A percentile compares a stretch with the other conserved stretches of the same genome.
phyloP scores from a whole-genome alignment of 1,140 invertebrate genomes.

The Platyscapa corneri region DNA sequence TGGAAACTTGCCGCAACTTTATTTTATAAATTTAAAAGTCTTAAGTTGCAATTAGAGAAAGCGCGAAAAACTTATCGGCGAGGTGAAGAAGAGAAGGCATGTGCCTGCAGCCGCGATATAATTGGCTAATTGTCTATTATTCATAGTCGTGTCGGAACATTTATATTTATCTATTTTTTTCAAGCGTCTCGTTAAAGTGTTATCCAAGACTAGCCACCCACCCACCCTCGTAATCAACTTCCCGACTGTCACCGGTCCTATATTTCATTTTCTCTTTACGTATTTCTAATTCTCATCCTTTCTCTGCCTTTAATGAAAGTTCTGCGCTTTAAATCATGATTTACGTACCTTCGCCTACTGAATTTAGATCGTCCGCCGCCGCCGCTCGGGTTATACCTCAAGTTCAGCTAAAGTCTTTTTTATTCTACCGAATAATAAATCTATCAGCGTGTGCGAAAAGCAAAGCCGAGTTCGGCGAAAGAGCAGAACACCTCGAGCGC shows the following conservation, averaged over 20 bases:
- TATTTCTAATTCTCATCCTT: not conserved
- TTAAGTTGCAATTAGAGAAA: no score
- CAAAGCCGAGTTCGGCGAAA: not conserved
- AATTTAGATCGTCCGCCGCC: not conserved
- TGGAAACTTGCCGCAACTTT: no score
- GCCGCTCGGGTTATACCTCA: not conserved
- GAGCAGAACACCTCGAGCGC: no score
- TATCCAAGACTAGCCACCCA: not conserved
- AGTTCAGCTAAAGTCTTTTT: not conserved
- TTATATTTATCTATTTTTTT: not conserved
- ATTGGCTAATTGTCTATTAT: not conserved
- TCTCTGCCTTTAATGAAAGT: not conserved
- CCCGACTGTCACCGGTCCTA: not conserved
- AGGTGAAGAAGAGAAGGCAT: no score
- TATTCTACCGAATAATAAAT: not conserved
- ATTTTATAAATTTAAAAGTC: no score
- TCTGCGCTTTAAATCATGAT: not conserved
- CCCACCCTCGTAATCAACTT: not conserved
- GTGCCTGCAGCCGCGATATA: not conserved
- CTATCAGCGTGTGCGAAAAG: not conserved
- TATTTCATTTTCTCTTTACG: not conserved
- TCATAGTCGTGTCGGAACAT: not conserved
- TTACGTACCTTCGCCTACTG: not conserved
- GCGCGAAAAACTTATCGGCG: no score
- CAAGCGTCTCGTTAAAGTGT: not conserved